Percentiles rank a stretch among this genome's conserved stretches.
phyloP scores from a whole-genome alignment of 2,113 vertebrate species.

The Neopipo cinnamomea region DNA sequence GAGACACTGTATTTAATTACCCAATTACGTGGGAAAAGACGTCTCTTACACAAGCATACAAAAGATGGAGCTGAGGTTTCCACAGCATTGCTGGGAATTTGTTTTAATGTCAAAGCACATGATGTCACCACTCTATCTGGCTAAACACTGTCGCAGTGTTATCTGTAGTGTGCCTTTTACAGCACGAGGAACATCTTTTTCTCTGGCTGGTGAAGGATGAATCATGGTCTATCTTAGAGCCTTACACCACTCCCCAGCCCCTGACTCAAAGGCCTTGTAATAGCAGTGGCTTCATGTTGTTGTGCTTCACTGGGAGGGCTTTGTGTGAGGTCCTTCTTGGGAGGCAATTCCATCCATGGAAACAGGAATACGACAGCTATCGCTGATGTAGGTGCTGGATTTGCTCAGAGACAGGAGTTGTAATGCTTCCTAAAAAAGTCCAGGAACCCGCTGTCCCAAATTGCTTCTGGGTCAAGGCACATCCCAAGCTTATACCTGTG shows the following conservation, averaged over 20 bases:
- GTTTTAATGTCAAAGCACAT: not conserved
- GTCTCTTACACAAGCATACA: not conserved
- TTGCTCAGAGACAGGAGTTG: not conserved
- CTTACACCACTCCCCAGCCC: not conserved
- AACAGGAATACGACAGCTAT: not conserved
- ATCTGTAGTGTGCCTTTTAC: not conserved
- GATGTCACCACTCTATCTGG: not conserved
- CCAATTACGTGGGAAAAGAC: not conserved
- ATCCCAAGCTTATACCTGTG: not conserved
- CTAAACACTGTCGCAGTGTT: not conserved
- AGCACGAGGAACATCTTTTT: accelerated
- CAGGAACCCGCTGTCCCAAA: not conserved
- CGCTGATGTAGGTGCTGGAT: not conserved
- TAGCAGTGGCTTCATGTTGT: not conserved
- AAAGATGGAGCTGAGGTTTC: not conserved
- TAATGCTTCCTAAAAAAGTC: not conserved
- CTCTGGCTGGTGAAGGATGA: not conserved
- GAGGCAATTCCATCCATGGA: not conserved
- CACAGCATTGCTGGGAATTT: not conserved
- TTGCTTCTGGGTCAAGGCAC: not conserved
- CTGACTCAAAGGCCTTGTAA: constrained; percentile 19
- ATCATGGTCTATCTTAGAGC: constrained; percentile 29
- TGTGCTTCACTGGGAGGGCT: not conserved
- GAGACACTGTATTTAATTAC: not conserved
- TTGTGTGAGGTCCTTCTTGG: not conserved